Conservation (phyloP, 2,888 invertebrate species). For the Ferrisia virgata region DNA sequence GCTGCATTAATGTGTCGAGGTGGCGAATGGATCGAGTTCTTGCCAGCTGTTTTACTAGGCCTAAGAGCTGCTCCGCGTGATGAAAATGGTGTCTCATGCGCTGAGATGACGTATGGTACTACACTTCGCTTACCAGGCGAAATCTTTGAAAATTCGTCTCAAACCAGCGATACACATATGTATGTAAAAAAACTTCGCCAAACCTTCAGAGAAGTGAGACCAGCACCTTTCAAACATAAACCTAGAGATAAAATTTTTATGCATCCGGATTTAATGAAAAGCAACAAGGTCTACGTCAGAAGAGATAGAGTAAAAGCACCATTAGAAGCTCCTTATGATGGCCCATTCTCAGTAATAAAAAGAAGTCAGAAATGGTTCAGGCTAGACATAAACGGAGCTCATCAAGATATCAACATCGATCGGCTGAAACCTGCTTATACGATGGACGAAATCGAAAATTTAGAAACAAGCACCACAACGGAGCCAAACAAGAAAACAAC, state of each 20-base stretch:
- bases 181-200: background rate
- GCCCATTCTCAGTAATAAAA: no score
- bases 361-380: no score
- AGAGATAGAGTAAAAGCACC: background rate
- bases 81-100: background rate
- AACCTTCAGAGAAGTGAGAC: background rate
- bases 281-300: background rate
- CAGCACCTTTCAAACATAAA: background rate
- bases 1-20: background rate
- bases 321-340: background rate
- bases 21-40: background rate
- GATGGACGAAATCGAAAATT: no score
- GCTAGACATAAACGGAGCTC: no score
- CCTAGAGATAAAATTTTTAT: background rate
- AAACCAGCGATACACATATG: background rate
- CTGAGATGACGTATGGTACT: background rate
- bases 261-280: background rate
- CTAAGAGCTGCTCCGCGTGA: background rate
- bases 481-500: no score
- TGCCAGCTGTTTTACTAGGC: background rate
- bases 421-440: no score
- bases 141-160: background rate
- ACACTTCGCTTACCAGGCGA: background rate
- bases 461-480: no score
- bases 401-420: no score